phyloP scores from a whole-genome alignment of 2,888 invertebrate genomes.

The Rhodophaea formosa region DNA sequence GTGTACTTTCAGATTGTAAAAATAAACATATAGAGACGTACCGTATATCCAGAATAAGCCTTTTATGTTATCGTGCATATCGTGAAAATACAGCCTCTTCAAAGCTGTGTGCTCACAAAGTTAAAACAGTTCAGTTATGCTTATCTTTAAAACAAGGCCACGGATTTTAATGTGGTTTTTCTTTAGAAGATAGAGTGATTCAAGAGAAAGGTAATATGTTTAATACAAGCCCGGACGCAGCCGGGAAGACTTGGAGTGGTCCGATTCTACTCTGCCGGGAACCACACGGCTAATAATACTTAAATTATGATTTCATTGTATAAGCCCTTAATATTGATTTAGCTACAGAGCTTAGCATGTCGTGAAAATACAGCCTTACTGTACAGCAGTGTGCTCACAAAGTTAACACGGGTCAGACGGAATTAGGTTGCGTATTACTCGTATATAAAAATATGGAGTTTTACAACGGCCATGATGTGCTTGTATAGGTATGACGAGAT shows the following conservation, averaged over 20 bases:
- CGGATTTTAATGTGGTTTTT: too few species aligned
- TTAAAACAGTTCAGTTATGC: constrained; percentile 18
- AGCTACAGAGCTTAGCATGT: background rate
- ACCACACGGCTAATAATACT: too few species aligned
- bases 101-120: constrained; percentile 7
- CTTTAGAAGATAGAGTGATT: too few species aligned
- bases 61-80: background rate
- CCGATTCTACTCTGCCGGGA: too few species aligned
- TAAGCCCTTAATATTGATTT: background rate
- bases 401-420: constrained; percentile 19
- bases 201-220: too few species aligned
- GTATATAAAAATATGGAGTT: constrained; percentile 16
- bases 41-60: too few species aligned
- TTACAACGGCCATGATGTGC: background rate
- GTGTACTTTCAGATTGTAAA: too few species aligned
- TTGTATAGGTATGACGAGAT: background rate
- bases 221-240: too few species aligned
- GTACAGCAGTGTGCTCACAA: constrained; percentile 5
- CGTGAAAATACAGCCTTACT: background rate
- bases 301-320: too few species aligned
- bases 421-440: constrained; percentile 17
- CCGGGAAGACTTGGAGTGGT: too few species aligned
- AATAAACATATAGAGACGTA: too few species aligned
- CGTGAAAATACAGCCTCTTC: background rate
- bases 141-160: too few species aligned